Conservation (phyloP, 2,888 invertebrate species). For the Lottia gigantea region DNA sequence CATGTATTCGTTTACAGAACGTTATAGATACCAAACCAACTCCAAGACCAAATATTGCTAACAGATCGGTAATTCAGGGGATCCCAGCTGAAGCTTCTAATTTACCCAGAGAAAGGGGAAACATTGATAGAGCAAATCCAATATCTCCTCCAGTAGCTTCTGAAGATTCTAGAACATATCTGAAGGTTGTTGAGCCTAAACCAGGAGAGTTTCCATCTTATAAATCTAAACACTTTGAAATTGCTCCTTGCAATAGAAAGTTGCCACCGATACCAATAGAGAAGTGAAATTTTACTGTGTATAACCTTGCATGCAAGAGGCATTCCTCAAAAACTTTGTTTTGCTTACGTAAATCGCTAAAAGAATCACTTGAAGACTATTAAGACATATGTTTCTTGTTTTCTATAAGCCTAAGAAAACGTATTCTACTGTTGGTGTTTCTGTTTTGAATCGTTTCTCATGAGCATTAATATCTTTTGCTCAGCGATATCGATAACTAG, state of each 20-base stretch:
- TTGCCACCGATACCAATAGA: slow-evolving; percentile 17
- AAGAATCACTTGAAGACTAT: too few species aligned
- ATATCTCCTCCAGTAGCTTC: neutral
- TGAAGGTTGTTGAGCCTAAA: slow-evolving; percentile 2
- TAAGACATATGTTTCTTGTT: too few species aligned
- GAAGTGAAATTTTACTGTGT: neutral
- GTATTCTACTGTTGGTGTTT: too few species aligned
- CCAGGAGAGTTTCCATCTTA: slow-evolving; percentile 7
- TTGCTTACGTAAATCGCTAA: too few species aligned
- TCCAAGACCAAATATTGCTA: neutral
- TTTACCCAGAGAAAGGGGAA: neutral
- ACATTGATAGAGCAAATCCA: neutral
- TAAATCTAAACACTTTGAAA: neutral
- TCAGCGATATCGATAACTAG: too few species aligned
- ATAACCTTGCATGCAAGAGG: too few species aligned
- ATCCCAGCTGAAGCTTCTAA: neutral
- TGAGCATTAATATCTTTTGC: too few species aligned
- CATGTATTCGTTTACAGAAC: neutral
- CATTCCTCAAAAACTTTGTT: too few species aligned
- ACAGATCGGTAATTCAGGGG: neutral
- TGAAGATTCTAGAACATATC: slow-evolving; percentile 5
- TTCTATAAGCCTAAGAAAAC: too few species aligned
- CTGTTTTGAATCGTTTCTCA: too few species aligned
- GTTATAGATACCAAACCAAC: neutral
- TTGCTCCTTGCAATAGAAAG: slow-evolving; percentile 17